These are phyloP conservation scores for Equus quagga DNA, from an alignment of 2,113 vertebrate genomes.

Conservation along the genomic window DNA sequence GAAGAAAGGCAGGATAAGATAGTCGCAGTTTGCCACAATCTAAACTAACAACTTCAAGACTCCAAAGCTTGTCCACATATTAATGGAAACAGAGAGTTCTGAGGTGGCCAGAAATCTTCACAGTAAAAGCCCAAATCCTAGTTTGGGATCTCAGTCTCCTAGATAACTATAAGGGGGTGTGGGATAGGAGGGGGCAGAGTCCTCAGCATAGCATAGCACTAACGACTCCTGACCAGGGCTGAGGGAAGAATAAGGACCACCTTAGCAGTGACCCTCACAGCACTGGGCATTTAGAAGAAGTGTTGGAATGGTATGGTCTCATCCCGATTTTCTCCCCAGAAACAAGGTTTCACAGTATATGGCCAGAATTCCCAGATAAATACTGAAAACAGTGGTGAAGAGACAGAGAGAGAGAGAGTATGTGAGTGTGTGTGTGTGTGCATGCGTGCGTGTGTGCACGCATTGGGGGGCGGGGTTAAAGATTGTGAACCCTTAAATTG, in stretches of 20 bases:
- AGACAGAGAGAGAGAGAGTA: background rate
- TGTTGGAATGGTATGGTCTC: background rate
- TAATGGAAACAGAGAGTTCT: background rate
- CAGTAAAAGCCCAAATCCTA: constrained; percentile 49
- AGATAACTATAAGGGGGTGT: background rate
- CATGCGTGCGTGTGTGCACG: too few species aligned
- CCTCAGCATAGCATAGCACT: background rate
- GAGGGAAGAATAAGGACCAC: background rate
- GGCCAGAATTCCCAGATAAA: background rate
- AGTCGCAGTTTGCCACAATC: background rate
- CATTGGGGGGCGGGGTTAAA: background rate
- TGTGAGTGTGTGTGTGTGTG: background rate
- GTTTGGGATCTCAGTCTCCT: background rate
- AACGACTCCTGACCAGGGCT: background rate
- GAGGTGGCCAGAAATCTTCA: constrained; percentile 27
- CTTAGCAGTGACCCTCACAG: background rate
- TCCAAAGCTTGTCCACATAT: background rate
- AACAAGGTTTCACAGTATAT: constrained; percentile 6
- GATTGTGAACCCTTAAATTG: background rate
- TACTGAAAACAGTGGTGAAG: background rate
- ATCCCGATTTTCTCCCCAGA: background rate
- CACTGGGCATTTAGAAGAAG: background rate
- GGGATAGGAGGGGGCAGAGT: background rate
- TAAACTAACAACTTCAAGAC: constrained; percentile 53
- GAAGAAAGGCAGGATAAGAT: background rate